Evolutionary conservation across 64 coral and sea anemone genomes (phyloP).

Genomic region (Catalaphyllia jardinei): DNA sequence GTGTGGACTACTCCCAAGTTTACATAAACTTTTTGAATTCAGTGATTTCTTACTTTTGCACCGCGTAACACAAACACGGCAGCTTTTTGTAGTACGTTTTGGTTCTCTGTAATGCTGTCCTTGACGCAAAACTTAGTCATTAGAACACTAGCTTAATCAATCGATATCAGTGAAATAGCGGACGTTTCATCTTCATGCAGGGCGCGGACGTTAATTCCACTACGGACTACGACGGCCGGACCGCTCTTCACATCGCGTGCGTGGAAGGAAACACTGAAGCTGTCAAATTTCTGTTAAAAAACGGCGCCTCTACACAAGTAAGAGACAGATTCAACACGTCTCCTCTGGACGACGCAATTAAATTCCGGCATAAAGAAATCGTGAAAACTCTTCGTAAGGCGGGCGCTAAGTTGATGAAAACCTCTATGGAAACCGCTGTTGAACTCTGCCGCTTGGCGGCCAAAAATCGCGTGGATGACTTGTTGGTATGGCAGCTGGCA

Average conservation of each 20-base stretch:
- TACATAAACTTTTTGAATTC: too few species aligned
- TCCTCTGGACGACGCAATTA: constrained; percentile 82
- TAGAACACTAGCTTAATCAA: too few species aligned
- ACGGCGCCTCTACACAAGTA: constrained; percentile 74
- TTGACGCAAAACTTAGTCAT: too few species aligned
- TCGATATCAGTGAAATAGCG: too few species aligned
- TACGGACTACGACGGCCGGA: constrained; percentile 74
- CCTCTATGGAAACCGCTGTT: constrained; percentile 54
- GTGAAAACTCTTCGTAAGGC: constrained; percentile 60
- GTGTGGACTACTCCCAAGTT: too few species aligned
- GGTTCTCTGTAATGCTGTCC: too few species aligned
- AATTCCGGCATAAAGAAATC: constrained; percentile 72
- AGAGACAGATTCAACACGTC: constrained; percentile 64
- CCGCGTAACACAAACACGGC: too few species aligned
- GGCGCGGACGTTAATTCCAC: constrained; percentile 77
- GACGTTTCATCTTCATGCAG: background rate
- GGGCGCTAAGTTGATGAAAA: constrained; percentile 60
- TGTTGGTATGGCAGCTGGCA: constrained; percentile 57
- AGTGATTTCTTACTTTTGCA: too few species aligned
- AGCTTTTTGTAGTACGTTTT: too few species aligned
- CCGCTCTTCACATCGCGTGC: constrained; percentile 79
- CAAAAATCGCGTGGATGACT: constrained; percentile 77
- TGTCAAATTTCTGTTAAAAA: constrained; percentile 56
- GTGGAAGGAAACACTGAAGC: constrained; percentile 62
- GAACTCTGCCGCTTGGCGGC: constrained; percentile 80